Base-by-base conservation (phyloP, 2,797 vertebrate genomes). In the Ispidina lecontei region DNA sequence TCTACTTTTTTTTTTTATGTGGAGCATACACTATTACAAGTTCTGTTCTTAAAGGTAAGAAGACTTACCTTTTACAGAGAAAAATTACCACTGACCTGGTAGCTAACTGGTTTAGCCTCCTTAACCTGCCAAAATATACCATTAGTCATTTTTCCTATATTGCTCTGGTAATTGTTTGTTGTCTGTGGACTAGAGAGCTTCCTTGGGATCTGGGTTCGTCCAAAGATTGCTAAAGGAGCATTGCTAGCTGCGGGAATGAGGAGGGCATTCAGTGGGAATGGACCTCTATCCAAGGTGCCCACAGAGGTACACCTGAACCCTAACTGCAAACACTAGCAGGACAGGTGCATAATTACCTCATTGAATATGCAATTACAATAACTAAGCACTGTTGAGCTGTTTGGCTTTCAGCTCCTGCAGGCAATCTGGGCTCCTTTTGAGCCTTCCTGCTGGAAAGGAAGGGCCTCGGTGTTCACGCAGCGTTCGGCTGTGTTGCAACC, bases 121-220 rank as follows among this genome's bases (percentile, higher is more conserved):
- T 65, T 71, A 73, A 63, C 33, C 21, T 90, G 69, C 49, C 60
- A 64, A 46, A 90, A 31, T 25, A n/a, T 8, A 41, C 59, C 14
- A 28, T 86, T 88, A 76, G 80, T 81, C 20, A 63, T 25, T 91
- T 87, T 90, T 76, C n/a, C 60, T 0, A 0, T 67, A 47, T 49
- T 88, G 41, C 29, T 78, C 7, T 70, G 69, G 39, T 81, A 64
- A 76, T 18, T 25, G 12, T 55, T 68, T 59, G 47, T 87, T 93
- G 54, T 92, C 86, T 73, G 20, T 84, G 64, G n/a, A 64, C 67
- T 70, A 73, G 41, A 84, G 37, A 11, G 37, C 60, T 90, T 95
- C 90, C 77, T 89, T 33, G 47, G 88, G 56, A 79, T 82, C 52
- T 51, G n/a, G 8, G n/a, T 56, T 90, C 25, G 72, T 84, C 28